Conservation (phyloP, 2,113 vertebrate species). For the Lagenorhynchus albirostris region DNA sequence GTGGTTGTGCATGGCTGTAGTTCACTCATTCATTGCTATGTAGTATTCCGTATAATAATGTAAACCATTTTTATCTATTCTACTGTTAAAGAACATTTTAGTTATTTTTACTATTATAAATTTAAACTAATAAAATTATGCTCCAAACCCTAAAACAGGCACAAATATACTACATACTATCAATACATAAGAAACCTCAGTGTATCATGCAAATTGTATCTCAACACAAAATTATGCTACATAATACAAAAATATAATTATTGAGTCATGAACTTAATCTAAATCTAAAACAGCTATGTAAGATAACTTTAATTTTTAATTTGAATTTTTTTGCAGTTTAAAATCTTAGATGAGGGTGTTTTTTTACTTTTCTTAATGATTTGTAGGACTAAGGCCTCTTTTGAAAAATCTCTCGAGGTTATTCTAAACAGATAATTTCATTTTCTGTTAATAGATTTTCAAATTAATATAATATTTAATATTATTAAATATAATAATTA, state of each 20-base stretch:
- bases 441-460: slow-evolving; percentile 26
- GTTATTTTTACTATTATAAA: slow-evolving; percentile 10
- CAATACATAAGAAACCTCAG: neutral
- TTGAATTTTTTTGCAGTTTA: neutral
- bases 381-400: neutral
- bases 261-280: neutral
- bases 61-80: slow-evolving; percentile 5
- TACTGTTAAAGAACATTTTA: neutral
- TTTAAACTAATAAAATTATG: slow-evolving; percentile 26
- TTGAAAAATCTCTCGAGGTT: slow-evolving; percentile 1
- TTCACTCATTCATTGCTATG: neutral
- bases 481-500: too few species aligned
- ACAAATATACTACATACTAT: neutral
- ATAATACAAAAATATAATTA: neutral
- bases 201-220: neutral
- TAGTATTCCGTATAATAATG: neutral
- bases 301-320: neutral
- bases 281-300: neutral
- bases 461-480: too few species aligned
- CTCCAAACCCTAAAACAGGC: neutral
- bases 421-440: neutral
- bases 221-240: slow-evolving; percentile 36
- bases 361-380: neutral
- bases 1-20: neutral
- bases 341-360: neutral